A percentile compares a stretch with the other conserved stretches of the same genome.
phyloP scores from a whole-genome alignment of 1,140 invertebrate species.

The Araneus ventricosus region DNA sequence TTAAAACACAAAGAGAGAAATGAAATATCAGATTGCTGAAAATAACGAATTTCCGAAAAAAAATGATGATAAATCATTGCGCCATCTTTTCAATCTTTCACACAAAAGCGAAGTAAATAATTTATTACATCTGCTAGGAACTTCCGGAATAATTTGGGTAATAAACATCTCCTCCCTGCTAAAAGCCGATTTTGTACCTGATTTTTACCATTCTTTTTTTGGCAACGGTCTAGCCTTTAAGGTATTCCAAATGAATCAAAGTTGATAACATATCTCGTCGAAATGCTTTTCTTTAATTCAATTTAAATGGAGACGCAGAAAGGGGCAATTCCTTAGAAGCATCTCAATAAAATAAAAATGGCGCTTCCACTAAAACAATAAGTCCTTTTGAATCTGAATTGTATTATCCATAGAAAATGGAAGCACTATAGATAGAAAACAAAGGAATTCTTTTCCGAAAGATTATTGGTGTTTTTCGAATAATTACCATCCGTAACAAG shows the following conservation, averaged over 20 bases:
- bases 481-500: conserved; percentile 56
- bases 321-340: not conserved
- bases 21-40: no score
- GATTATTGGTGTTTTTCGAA: conserved; percentile 42
- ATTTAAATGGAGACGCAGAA: not conserved
- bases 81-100: no score
- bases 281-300: not conserved
- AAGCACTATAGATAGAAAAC: conserved; percentile 1
- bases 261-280: not conserved
- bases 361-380: not conserved
- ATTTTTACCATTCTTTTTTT: no score
- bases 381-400: conserved; percentile 17
- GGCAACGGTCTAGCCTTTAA: no score
- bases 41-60: no score
- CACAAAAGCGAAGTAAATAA: no score
- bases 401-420: conserved; percentile 4
- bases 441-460: conserved; percentile 1
- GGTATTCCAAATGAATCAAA: not conserved
- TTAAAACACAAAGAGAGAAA: no score
- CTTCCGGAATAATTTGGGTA: no score
- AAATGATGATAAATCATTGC: no score
- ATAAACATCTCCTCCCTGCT: no score
- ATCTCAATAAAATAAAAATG: not conserved
- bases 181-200: no score
- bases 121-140: no score